Conservation (phyloP, 2,113 vertebrate species). For the Pithys albifrons region DNA sequence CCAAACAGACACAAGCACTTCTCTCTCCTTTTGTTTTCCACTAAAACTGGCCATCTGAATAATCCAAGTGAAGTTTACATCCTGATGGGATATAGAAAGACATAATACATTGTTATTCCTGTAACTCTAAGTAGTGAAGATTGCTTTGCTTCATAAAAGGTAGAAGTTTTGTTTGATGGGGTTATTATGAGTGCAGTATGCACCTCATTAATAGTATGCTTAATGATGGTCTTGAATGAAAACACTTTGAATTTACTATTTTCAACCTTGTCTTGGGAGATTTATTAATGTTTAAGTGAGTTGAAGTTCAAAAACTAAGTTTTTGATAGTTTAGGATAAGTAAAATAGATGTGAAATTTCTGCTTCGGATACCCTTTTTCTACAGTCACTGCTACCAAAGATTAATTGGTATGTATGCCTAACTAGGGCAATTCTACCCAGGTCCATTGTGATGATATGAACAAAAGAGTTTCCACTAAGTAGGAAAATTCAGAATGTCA, state of each 20-base stretch:
- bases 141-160: not conserved
- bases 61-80: not conserved
- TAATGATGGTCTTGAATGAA: not conserved
- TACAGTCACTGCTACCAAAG: not conserved
- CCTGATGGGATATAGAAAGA: not conserved
- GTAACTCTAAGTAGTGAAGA: not conserved
- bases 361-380: not conserved
- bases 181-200: not conserved
- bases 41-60: not conserved
- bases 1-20: not conserved
- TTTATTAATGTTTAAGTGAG: not conserved
- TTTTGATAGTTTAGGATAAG: not conserved
- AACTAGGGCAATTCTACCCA: not conserved
- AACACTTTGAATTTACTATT: not conserved
- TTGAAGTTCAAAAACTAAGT: not conserved
- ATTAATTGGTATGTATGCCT: not conserved
- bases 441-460: not conserved
- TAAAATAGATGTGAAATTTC: not conserved
- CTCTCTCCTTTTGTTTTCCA: not conserved
- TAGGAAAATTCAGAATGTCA: not conserved
- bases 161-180: not conserved
- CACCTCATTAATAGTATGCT: not conserved
- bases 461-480: not conserved
- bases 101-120: not conserved
- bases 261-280: not conserved